phyloP scores from a whole-genome alignment of 2,888 invertebrate species.

The Electrophaes corylata region DNA sequence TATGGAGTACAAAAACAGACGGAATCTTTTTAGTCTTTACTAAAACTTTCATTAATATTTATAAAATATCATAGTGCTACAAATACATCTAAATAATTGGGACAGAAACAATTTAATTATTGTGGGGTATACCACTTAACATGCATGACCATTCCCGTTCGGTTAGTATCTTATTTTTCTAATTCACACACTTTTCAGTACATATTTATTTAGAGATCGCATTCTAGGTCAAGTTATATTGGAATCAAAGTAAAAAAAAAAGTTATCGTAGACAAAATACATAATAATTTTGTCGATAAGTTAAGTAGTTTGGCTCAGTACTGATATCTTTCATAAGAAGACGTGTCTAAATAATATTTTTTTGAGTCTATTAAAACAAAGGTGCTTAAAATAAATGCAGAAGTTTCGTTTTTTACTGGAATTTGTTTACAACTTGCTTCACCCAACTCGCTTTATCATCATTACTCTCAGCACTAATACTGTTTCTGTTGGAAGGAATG shows the following conservation, averaged over 20 bases:
- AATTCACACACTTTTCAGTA: background rate
- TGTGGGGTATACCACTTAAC: too few species aligned
- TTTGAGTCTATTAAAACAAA: background rate
- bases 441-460: conserved; percentile 87
- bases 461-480: conserved; percentile 49
- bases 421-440: conserved; percentile 89
- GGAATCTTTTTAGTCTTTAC: conserved; percentile 45
- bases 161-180: background rate
- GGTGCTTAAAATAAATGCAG: conserved; percentile 60
- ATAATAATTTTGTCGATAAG: too few species aligned
- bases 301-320: too few species aligned
- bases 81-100: background rate
- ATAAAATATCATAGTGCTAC: background rate
- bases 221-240: background rate
- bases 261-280: background rate
- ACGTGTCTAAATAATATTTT: background rate
- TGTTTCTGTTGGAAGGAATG: conserved; percentile 54
- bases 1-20: conserved; percentile 69
- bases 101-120: background rate
- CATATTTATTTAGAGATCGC: conserved; percentile 1
- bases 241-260: background rate
- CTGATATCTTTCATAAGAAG: too few species aligned
- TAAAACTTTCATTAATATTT: background rate
- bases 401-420: conserved; percentile 81
- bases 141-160: background rate